phyloP scores from a whole-genome alignment of 2,888 invertebrate genomes.

The Nebria salina region DNA sequence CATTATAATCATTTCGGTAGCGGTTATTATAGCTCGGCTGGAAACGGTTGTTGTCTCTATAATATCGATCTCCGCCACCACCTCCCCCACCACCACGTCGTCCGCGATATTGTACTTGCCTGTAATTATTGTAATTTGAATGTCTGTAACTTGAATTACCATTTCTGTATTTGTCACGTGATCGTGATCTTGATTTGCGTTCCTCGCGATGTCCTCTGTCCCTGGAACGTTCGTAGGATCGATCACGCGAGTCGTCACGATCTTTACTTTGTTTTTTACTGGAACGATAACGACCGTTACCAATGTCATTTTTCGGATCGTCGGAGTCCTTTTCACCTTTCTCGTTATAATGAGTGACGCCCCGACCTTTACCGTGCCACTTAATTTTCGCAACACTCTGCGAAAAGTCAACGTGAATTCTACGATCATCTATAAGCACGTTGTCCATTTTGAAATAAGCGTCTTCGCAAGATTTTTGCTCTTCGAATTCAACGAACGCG shows the following conservation, averaged over 20 bases:
- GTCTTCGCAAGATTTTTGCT: slow-evolving; percentile 91
- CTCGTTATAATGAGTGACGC: slow-evolving; percentile 70
- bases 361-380: slow-evolving; percentile 89
- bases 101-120: slow-evolving; percentile 8
- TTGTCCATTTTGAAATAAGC: slow-evolving; percentile 99
- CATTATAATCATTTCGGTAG: slow-evolving; percentile 15
- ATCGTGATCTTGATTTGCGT: slow-evolving; percentile 6
- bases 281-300: slow-evolving; percentile 50
- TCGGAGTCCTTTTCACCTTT: slow-evolving; percentile 54
- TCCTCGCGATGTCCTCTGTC: neutral
- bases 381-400: slow-evolving; percentile 96
- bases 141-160: slow-evolving; percentile 15
- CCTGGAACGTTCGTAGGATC: neutral
- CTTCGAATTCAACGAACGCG: slow-evolving; percentile 97
- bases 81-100: neutral
- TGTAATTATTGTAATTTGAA: slow-evolving; percentile 3
- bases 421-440: slow-evolving; percentile 96
- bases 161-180: slow-evolving; percentile 26
- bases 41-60: slow-evolving; percentile 23
- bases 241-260: slow-evolving; percentile 22
- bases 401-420: slow-evolving; percentile 99
- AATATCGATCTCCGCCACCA: neutral
- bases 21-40: neutral
- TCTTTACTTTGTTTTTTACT: slow-evolving; percentile 46
- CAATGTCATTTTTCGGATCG: slow-evolving; percentile 50